A percentile compares a stretch with the other conserved stretches of the same genome.
These are phyloP conservation scores for Dasyornis broadbenti DNA, from an alignment of 2,113 vertebrate species.

Conservation along the genomic window DNA sequence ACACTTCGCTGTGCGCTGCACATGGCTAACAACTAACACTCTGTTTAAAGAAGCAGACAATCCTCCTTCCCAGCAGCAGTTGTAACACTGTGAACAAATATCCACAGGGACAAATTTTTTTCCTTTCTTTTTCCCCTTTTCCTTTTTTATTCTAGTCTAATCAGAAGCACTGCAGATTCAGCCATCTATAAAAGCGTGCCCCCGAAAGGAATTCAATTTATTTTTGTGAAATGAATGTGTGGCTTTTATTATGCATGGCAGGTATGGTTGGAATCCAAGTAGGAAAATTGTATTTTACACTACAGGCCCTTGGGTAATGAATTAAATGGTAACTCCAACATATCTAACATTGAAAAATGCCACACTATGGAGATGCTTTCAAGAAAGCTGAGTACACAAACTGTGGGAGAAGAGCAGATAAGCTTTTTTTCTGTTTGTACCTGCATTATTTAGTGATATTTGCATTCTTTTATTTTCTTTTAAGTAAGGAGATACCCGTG, in stretches of 20 bases:
- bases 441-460: neutral
- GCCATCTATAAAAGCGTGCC: neutral
- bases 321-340: neutral
- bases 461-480: neutral
- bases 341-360: neutral
- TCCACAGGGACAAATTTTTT: neutral
- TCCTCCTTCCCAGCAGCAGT: neutral
- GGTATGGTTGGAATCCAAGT: constrained; percentile 43
- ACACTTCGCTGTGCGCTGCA: neutral
- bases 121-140: neutral
- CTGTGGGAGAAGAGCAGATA: neutral
- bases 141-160: neutral
- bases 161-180: neutral
- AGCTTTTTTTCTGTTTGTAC: neutral
- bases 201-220: constrained; percentile 32
- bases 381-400: neutral
- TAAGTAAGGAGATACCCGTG: neutral
- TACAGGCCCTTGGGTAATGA: constrained; percentile 22
- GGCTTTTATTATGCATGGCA: constrained; percentile 44
- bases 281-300: constrained; percentile 52
- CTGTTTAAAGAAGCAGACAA: neutral
- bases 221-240: constrained; percentile 16
- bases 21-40: neutral
- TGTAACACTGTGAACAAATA: neutral
- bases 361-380: neutral